Base-by-base conservation (phyloP, 1,140 invertebrate species). In the Habropoda laboriosa region DNA sequence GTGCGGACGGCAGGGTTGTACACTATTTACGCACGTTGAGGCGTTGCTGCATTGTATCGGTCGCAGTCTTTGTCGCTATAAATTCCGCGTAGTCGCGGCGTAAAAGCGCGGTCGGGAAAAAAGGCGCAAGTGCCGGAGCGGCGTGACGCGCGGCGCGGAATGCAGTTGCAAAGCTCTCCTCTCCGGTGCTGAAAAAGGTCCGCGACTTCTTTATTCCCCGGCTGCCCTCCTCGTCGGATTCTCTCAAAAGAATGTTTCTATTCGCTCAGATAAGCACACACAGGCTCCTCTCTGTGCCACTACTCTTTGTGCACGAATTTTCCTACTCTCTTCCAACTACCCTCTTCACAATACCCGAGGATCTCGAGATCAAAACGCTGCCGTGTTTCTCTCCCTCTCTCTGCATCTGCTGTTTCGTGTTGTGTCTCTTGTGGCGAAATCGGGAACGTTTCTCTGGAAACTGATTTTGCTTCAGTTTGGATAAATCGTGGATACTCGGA, bases 61-160 rank as follows among this genome's bases (percentile, higher is more conserved):
- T 55, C 49, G 32, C 57, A 40, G 72, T 45, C 80, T 72, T 49
- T 27, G 53, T 32, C 30, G 73, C 82, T 68, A 82, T 83, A 83
- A 83, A 83, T 57, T 76, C 38, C 63, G 24, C 21, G 63, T 66
- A 55, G 73, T 16, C 21, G 61, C 13, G 55, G 58, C 45, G 74
- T 82, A 83, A 83, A 83, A 83, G 80, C 80, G 55, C 71, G 51
- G 68, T 73, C 5, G 12, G 40, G 12, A 78, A 83, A 83, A 74
- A 83, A 83, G 61, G 66, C 45, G 75, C 61, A 42, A 70, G 32
- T 51, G 42, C 45, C 27, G n/a, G n/a, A n/a, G n/a, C n/a, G n/a
- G n/a, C n/a, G n/a, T n/a, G n/a, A n/a, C n/a, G n/a, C n/a, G 47
- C 38, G 75, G 32, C 67, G 45, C 38, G 61, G 63, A 74, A 70